Evolutionary conservation across 2,797 vertebrate species (phyloP).

Genomic region (Anguilla anguilla): DNA sequence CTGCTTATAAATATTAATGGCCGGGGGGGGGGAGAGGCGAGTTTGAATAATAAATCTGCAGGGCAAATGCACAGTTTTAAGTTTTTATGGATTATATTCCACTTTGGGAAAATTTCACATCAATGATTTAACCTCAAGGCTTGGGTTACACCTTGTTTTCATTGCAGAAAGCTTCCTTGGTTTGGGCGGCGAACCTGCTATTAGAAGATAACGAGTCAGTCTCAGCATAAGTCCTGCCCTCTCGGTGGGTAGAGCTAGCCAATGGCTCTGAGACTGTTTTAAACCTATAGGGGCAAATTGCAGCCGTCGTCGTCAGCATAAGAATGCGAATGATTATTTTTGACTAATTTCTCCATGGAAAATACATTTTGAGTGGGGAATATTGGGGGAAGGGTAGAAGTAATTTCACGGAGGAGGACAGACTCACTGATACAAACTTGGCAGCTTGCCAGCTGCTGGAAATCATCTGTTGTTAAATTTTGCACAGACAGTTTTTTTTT

Average conservation of each 20-base stretch:
- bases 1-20: conserved; percentile 10
- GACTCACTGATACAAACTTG: neutral
- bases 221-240: neutral
- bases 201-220: neutral
- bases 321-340: neutral
- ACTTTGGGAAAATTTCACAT: neutral
- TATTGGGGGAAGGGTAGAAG: neutral
- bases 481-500: neutral
- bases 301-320: neutral
- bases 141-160: neutral
- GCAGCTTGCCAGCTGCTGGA: neutral
- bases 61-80: neutral
- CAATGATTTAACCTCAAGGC: neutral
- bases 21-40: neutral
- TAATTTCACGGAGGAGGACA: neutral
- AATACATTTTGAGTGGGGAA: neutral
- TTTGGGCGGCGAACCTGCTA: neutral
- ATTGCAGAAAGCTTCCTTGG: neutral
- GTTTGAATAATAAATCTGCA: neutral
- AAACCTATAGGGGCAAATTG: neutral
- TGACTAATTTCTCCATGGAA: neutral
- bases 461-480: neutral
- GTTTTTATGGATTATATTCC: neutral
- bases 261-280: neutral
- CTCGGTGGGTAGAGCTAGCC: neutral